These are phyloP conservation scores for Myoxocephalus aenaeus DNA, from an alignment of 2,797 vertebrate species.

Conservation along the genomic window DNA sequence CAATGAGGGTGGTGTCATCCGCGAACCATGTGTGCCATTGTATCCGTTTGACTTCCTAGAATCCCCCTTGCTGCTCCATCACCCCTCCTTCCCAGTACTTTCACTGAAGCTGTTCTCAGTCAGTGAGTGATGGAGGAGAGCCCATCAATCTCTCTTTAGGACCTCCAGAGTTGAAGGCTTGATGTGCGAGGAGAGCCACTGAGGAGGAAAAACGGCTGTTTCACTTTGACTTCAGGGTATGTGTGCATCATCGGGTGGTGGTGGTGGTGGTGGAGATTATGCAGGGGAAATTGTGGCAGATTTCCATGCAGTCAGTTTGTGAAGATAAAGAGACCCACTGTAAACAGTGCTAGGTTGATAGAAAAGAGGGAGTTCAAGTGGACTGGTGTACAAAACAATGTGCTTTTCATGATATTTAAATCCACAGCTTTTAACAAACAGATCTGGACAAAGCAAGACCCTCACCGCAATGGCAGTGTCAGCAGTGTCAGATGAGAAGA, in stretches of 20 bases:
- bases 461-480: no score
- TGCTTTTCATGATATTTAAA: conserved; percentile 9
- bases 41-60: conserved; percentile 32
- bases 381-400: conserved; percentile 16
- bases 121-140: conserved; percentile 65
- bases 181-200: conserved; percentile 33
- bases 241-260: not conserved
- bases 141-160: conserved; percentile 66
- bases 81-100: conserved; percentile 25
- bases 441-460: not conserved
- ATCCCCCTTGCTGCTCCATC: not conserved
- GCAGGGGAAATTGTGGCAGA: not conserved
- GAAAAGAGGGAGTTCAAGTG: conserved; percentile 30
- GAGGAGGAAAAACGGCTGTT: conserved; percentile 29
- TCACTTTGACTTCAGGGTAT: not conserved
- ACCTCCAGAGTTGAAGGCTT: conserved; percentile 71
- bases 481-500: not conserved
- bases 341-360: conserved; percentile 23
- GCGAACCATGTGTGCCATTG: no score
- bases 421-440: not conserved
- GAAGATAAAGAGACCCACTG: conserved; percentile 26
- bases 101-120: conserved; percentile 59
- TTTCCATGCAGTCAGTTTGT: conserved; percentile 13
- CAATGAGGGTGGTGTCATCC: no score
- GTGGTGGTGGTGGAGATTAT: not conserved